Evolutionary conservation across 2,888 invertebrate species (phyloP).

Genomic region (Pachliopta kotzebuea): DNA sequence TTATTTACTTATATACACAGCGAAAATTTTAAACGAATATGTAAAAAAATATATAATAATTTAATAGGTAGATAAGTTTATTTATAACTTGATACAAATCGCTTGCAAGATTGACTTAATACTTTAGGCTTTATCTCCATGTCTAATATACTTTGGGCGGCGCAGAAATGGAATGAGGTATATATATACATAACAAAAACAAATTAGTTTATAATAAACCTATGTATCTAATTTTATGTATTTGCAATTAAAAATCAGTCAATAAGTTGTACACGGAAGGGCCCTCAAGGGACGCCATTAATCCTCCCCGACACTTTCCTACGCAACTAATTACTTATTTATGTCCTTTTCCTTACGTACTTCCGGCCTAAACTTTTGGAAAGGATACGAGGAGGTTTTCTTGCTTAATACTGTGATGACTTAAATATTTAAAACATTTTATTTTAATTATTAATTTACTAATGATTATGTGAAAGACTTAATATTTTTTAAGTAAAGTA

Average conservation of each 20-base stretch:
- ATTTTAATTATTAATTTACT: not conserved
- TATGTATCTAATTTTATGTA: not conserved
- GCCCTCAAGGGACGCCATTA: slow-evolving; percentile 35
- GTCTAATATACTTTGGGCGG: too few relatives aligned
- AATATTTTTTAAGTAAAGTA: not conserved
- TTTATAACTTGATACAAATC: too few relatives aligned
- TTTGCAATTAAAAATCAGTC: slow-evolving; percentile 12
- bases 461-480: not conserved
- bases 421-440: not conserved
- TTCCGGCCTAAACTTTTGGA: slow-evolving; percentile 6
- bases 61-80: too few relatives aligned
- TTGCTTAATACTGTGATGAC: not conserved
- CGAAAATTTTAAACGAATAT: too few relatives aligned
- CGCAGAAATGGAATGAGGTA: too few relatives aligned
- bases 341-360: slow-evolving; percentile 41
- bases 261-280: slow-evolving; percentile 14
- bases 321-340: slow-evolving; percentile 55
- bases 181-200: too few relatives aligned
- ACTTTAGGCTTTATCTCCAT: too few relatives aligned
- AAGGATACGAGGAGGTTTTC: slow-evolving; percentile 2
- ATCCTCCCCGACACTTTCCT: slow-evolving; percentile 50
- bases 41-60: too few relatives aligned
- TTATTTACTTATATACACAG: too few relatives aligned
- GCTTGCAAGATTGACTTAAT: too few relatives aligned
- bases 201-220: too few relatives aligned